Percentiles rank a stretch among this genome's conserved stretches.
These are phyloP conservation scores for Otus sunia DNA, from an alignment of 2,113 vertebrate species.

Conservation along the genomic window DNA sequence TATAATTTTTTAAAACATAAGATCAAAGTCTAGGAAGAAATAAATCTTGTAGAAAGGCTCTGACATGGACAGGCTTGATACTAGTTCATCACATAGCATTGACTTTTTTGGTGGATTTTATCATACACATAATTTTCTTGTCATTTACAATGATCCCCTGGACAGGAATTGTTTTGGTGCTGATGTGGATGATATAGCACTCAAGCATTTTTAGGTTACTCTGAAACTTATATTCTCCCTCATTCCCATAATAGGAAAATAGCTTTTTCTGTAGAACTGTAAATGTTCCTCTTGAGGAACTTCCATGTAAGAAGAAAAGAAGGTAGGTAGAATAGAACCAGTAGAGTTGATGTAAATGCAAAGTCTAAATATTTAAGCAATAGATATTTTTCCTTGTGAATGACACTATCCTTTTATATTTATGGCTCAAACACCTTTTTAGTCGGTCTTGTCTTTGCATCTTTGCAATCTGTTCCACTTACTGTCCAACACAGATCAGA, in stretches of 20 bases:
- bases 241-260: background rate
- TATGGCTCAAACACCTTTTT: background rate
- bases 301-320: background rate
- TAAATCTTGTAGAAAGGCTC: background rate
- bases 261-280: background rate
- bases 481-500: slow-evolving; percentile 30
- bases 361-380: background rate
- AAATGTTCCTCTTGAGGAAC: background rate
- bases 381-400: background rate
- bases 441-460: background rate
- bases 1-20: background rate
- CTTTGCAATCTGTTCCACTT: slow-evolving; percentile 9
- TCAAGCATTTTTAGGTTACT: background rate
- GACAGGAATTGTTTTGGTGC: background rate
- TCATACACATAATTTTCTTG: background rate
- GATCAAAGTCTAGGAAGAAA: background rate
- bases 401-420: background rate
- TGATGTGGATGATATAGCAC: background rate
- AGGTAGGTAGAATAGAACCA: background rate
- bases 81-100: background rate
- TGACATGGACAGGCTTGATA: background rate
- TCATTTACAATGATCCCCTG: background rate
- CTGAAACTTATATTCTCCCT: background rate
- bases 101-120: background rate
- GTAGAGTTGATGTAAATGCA: background rate